Base-by-base conservation (phyloP, 2,888 invertebrate species). In the Chloroclysta siterata region DNA sequence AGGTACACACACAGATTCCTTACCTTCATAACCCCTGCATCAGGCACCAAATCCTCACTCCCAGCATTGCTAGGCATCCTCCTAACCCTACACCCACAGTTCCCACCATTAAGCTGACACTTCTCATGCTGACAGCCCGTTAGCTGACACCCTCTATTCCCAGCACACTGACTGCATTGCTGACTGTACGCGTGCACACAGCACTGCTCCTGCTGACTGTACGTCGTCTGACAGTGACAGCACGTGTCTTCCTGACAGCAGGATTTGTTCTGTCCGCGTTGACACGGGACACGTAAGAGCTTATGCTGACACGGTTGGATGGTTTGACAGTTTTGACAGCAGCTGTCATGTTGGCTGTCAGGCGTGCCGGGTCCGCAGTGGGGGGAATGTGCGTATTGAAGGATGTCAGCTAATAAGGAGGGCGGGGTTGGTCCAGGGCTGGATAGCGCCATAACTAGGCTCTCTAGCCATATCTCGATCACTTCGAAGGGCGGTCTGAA, bases 401-500 rank as follows among this genome's bases (percentile, higher is more conserved):
- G 93, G 67, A 98, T 96, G 83, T 97, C 97, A 54, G 94, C 95
- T 14, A 97, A 93, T 44, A 97, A 89, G 72, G 96, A 95, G 6
- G 94, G 87, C 0, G 96, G 96, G 56, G 95, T 80, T 0, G 95
- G 90, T 64, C 94, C 94, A 1, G 95, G 94, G 13, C 94, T 94
- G 0, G 95, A 94, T 62, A 96, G 87, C 77, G 96, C 96, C 93
- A 95, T 95, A 28, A 95, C 95, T 53, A 98, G 87, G 36, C 95
- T 95, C 82, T 97, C 96, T 57, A 98, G 89, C 98, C 98, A 98
- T n/a, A 96, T 95, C 88, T 97, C 96, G 83, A 98, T 95, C 41
- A 97, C 95, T 81, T 98, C 98, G 88, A 98, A 98, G 0, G 97
- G 96, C 0, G 98, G 98, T 78, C 98, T 97, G 78, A 95, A 95